Evolutionary conservation across 2,888 invertebrate species (phyloP).

Genomic region (Rhogogaster chlorosoma): DNA sequence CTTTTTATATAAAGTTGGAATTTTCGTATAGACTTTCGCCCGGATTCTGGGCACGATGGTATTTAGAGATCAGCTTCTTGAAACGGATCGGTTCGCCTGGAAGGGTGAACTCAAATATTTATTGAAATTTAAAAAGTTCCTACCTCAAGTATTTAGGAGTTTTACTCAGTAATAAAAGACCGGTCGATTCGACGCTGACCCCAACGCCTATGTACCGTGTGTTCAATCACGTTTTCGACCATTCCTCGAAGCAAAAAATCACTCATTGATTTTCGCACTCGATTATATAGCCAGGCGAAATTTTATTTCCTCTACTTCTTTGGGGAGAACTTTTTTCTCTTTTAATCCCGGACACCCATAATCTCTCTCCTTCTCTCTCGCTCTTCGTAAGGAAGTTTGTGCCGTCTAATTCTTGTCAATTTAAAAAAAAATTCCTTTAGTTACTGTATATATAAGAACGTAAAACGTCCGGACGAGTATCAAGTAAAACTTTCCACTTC

Average conservation of each 20-base stretch:
- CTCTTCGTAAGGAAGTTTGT: neutral
- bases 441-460: neutral
- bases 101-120: slow-evolving; percentile 72
- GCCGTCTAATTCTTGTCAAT: neutral
- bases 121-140: slow-evolving; percentile 74
- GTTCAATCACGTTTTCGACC: neutral
- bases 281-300: neutral
- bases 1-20: neutral
- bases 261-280: neutral
- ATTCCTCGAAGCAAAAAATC: neutral
- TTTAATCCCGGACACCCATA: neutral
- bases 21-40: neutral
- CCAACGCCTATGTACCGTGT: neutral
- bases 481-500: slow-evolving; percentile 17
- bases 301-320: neutral
- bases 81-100: neutral
- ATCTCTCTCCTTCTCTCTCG: neutral
- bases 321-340: neutral
- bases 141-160: slow-evolving; percentile 72
- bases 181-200: slow-evolving; percentile 24
- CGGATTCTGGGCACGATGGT: slow-evolving; percentile 22
- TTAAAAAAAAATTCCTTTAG: neutral
- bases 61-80: neutral
- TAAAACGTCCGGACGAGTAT: slow-evolving; percentile 1
- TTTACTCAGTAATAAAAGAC: slow-evolving; percentile 69